Base-by-base conservation (phyloP, 2,113 vertebrate genomes). In the Cephalophus harveyi region DNA sequence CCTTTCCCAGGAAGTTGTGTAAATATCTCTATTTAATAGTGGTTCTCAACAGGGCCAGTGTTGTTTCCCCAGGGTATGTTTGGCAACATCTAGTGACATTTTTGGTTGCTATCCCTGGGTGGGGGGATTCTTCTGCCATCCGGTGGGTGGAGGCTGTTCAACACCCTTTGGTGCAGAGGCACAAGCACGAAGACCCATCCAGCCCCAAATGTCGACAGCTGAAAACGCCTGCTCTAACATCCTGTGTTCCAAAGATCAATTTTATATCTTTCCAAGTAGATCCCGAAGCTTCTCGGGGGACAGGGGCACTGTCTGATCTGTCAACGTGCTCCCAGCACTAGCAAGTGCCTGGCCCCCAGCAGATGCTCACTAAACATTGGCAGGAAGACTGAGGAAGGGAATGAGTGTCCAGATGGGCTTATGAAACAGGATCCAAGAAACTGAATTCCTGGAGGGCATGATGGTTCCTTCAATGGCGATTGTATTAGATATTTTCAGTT, bases 351-450 rank as follows among this genome's bases (percentile, higher is more conserved):
- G 87, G 93, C 67, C 93, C 87, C 62, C 48, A 84, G 28, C 95
- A 96, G 89, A 91, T 87, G 91, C 89, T 96, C 93, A 91, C 43
- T n/a, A 96, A 95, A 95, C 87, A 95, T 11, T 95, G 94, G 89
- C 97, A 96, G 83, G 19, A 89, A 12, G 60, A 86, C 64, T 19
- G 33, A 96, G 15, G 28, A 95, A 92, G n/a, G 74, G 64, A 95
- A 64, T 9, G 28, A 89, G 40, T 7, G 40, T 30, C 36, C 50
- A 95, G 8, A 89, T 67, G 97, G 71, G 57, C 88, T 81, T 60
- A 55, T 4, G 96, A 59, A 95, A 23, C 82, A 84, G 14, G 48
- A 60, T 85, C 79, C 43, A 94, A 96, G 74, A 89, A 67, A n/a
- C 27, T 2, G 23, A 90, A 76, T 85, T 87, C 27, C 90, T 97